A percentile compares a stretch with the other conserved stretches of the same genome.
phyloP scores from a whole-genome alignment of 2,888 invertebrate species.

The Heliconius cydno region DNA sequence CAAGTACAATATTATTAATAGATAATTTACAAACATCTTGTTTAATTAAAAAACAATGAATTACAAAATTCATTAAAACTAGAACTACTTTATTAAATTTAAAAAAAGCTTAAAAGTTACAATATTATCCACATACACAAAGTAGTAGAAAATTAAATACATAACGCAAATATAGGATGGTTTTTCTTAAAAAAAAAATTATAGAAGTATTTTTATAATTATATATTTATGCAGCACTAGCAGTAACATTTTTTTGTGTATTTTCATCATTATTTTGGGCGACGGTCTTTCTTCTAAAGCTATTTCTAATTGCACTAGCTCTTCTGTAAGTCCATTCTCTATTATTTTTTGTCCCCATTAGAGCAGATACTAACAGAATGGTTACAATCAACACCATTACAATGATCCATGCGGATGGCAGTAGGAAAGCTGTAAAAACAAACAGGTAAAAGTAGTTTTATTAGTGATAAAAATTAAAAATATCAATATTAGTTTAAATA shows the following conservation, averaged over 20 bases:
- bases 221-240: slow-evolving; percentile 41
- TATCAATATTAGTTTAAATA: no score
- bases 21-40: background rate
- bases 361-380: slow-evolving; percentile 48
- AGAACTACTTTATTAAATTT: no score
- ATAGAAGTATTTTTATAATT: background rate
- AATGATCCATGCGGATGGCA: slow-evolving; percentile 50
- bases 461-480: background rate
- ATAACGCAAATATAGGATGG: no score
- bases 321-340: slow-evolving; percentile 60
- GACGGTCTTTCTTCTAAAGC: slow-evolving; percentile 54
- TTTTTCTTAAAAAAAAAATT: background rate
- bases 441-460: background rate
- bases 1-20: no score
- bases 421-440: slow-evolving; percentile 48
- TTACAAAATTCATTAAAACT: no score
- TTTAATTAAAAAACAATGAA: background rate
- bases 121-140: no score
- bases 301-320: slow-evolving; percentile 55
- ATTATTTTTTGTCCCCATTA: slow-evolving; percentile 58
- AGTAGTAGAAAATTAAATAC: no score
- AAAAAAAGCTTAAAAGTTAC: no score
- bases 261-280: slow-evolving; percentile 15
- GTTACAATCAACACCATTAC: slow-evolving; percentile 51
- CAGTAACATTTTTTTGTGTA: slow-evolving; percentile 45